Base-by-base conservation (phyloP, 2,797 vertebrate genomes). In the Meriones psammophilus region DNA sequence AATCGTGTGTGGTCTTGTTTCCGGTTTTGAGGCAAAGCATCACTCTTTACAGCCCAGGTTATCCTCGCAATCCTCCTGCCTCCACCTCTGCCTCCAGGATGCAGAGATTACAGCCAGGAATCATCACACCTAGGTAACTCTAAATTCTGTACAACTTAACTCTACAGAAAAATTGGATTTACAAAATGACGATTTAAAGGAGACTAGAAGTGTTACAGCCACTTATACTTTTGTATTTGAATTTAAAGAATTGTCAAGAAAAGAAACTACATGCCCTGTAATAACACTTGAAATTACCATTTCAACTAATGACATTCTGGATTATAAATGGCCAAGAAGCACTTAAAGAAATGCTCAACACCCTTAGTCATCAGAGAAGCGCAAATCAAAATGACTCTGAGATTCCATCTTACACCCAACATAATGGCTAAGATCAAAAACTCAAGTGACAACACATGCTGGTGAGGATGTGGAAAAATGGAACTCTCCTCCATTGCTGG, bases 211-310 rank as follows among this genome's bases (percentile, higher is more conserved):
- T 54, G 78, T 8, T 90, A 69, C 13, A 58, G 58, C 8, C n/a
- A 92, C 9, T 95, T 87, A 36, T 2, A 92, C 81, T 66, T 81
- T 64, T 94, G 69, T n/a, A 69, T 80, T 73, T 94, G 92, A 69
- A 94, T 36, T 36, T 92, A 68, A 92, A 89, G 28, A 87, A 94
- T 58, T 54, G 30, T 88, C 28, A 89, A 93, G 30, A 78, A 79
- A 76, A 78, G 50, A 90, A 28, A 64, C 14, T 88, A 0, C 15
- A 74, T 28, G 7, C 69, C 81, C 56, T 84, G 7, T 1, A 83
- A 24, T 30, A 66, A 90, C 36, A 88, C 46, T 8, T 28, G 69
- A 97, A 94, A 92, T 0, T 13, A 87, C 50, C 54, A 85, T 76
- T 95, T 69, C 46, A 86, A 79, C 36, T 39, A 86, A 73, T 33